Evolutionary conservation across 2,797 vertebrate genomes (phyloP), one percentile per base, ranked within the genome.

Genomic region (Thaleichthys pacificus): DNA sequence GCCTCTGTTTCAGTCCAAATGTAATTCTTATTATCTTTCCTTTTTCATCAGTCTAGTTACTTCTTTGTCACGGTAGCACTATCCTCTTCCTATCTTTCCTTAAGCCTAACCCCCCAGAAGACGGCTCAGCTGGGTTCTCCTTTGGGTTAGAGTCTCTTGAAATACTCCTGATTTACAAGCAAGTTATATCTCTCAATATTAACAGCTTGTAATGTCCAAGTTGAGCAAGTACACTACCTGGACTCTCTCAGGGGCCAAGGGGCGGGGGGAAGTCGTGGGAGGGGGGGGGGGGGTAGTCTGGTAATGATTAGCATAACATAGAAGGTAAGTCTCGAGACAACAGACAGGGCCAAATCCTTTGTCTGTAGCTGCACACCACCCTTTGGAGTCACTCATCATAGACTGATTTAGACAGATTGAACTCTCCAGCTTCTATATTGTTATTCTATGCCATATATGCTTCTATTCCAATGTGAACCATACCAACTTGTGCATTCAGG

Each of bases 371-470:
- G 30, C 6, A 30, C 42, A n/a, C 22, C n/a, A 6, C 22, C 22
- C 65, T n/a, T 51, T 51, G 49, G 14, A 51, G 22, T 42, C 47
- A 26, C 65, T 67, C 42, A 38, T 64, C 9, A 49, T 22, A 51
- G 22, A 67, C 51, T 51, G 42, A 67, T 47, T 47, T 38, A 21
- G 30, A 54, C 38, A 28, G 42, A 22, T 64, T 64, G 47, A 69
- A 57, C 61, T 58, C 6, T 47, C 69, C 67, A 64, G 56, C 72
- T 62, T 54, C 17, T 32, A 8, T 28, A 57, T 69, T 74, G 61
- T 61, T 61, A 64, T 69, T 69, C 61, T 42, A 42, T 15, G 22
- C 61, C 22, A 26, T 32, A 26, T 30, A n/a, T 22, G 28, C 35
- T 21, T 30, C 35, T n/a, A 60, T 70, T 38, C 66, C 68, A 60